Base-by-base conservation (phyloP, 2,113 vertebrate species). In the Anseranas semipalmata region DNA sequence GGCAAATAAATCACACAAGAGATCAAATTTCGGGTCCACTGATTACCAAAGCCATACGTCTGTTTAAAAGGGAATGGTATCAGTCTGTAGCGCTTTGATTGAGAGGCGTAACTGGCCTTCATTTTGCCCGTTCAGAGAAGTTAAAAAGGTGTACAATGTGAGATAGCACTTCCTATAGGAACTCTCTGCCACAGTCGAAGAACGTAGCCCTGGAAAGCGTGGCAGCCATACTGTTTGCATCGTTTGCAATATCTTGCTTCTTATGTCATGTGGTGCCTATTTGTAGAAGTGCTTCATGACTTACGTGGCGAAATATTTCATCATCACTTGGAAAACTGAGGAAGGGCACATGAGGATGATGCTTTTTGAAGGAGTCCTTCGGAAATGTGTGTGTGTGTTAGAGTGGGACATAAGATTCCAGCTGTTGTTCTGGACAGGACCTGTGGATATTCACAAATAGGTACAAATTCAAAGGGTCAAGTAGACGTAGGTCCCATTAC, bases 1-100 rank as follows among this genome's bases (percentile, higher is more conserved):
- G 60, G 33, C 66, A 96, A 90, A 81, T 89, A 80, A 97, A 96
- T 93, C 68, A 79, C 24, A 37, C 1, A 30, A 75, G 46, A 93
- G 94, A 56, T 93, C 85, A 56, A 86, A 94, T 96, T 94, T 41
- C 65, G 63, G 45, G 43, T 62, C 94, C 39, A 46, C 21, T 52
- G 75, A 37, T 83, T 96, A 60, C 85, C 65, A 74, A 71, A 74
- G 8, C 5, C 6, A 6, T 19, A 14, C 1, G 27, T 77, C 37
- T 92, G 1, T 90, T 89, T 85, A 50, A 83, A 82, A 72, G 48
- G 68, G 52, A 74, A 30, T 16, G 33, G 58, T 45, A 30, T 15
- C 4, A 18, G 52, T 30, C 19, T 89, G 39, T 27, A 76, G 20
- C 8, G 3, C 28, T 91, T 75, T 75, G 72, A 59, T n/a, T 76